Conservation (phyloP, 2,888 invertebrate species). For the Volucella zonaria region DNA sequence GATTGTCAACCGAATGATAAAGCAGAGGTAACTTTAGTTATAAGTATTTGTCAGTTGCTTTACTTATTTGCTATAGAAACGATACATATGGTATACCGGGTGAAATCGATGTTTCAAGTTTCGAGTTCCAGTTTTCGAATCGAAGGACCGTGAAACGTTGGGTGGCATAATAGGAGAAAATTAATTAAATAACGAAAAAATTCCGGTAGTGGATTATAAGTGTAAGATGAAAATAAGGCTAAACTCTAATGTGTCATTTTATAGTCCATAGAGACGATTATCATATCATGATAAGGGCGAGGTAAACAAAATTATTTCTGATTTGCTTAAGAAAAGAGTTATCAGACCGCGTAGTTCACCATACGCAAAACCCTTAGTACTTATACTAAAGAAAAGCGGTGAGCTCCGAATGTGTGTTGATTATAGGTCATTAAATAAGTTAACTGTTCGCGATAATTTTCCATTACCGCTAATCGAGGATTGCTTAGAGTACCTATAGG, state of each 20-base stretch:
- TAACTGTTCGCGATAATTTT: too few relatives aligned
- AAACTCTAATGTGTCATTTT: not conserved
- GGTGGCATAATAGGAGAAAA: not conserved
- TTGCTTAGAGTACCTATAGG: too few relatives aligned
- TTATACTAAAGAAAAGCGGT: too few relatives aligned
- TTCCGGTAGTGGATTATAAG: too few relatives aligned
- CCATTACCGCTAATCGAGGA: too few relatives aligned
- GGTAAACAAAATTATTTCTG: constrained; percentile 51
- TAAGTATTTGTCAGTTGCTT: not conserved
- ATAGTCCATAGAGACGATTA: constrained; percentile 10
- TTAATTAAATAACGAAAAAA: too few relatives aligned
- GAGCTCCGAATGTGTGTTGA: too few relatives aligned
- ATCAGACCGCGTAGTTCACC: constrained; percentile 61
- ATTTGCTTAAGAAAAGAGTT: constrained; percentile 45
- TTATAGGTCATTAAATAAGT: too few relatives aligned
- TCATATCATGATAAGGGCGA: constrained; percentile 42
- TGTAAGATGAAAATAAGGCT: constrained; percentile 17
- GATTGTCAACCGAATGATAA: not conserved
- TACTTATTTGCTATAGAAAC: not conserved
- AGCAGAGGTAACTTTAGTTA: not conserved
- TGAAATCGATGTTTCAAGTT: not conserved
- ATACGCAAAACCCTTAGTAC: too few relatives aligned
- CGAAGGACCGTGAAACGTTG: not conserved
- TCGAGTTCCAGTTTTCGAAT: too few relatives aligned
- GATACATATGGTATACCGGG: not conserved